phyloP scores from a whole-genome alignment of 2,888 invertebrate genomes.

The Phasia obesa region DNA sequence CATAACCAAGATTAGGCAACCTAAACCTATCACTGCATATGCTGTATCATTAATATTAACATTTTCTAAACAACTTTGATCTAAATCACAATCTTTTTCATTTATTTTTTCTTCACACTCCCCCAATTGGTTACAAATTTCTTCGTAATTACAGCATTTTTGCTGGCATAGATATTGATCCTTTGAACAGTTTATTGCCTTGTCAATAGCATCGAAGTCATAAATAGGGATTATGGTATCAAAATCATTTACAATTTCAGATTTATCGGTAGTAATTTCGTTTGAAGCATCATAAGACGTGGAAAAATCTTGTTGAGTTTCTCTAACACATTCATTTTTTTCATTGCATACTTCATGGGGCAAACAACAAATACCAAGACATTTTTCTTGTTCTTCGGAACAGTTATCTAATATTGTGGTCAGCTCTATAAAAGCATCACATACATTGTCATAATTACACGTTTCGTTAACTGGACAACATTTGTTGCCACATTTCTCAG shows the following conservation, averaged over 20 bases:
- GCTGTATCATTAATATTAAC: background rate
- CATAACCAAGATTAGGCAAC: slow-evolving; percentile 8
- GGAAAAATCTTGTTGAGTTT: background rate
- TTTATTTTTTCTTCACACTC: background rate
- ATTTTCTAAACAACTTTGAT: background rate
- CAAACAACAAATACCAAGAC: background rate
- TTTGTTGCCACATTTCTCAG: slow-evolving; percentile 6
- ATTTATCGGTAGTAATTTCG: background rate
- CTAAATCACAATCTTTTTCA: background rate
- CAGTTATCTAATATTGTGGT: background rate
- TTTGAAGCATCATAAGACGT: slow-evolving; percentile 6
- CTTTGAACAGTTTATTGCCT: background rate
- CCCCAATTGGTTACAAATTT: background rate
- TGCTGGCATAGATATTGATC: background rate
- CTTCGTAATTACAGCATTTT: slow-evolving; percentile 1
- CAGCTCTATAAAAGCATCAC: background rate
- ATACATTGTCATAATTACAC: slow-evolving; percentile 7
- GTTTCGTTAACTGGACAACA: slow-evolving; percentile 29
- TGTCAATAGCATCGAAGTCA: background rate
- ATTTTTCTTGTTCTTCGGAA: background rate
- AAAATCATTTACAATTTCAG: background rate
- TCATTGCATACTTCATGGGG: slow-evolving; percentile 22
- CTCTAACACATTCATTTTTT: background rate
- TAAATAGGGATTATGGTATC: background rate
- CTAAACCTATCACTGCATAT: slow-evolving; percentile 22